phyloP scores from a whole-genome alignment of 2,113 vertebrate species.

The Dendrocopos noguchii region DNA sequence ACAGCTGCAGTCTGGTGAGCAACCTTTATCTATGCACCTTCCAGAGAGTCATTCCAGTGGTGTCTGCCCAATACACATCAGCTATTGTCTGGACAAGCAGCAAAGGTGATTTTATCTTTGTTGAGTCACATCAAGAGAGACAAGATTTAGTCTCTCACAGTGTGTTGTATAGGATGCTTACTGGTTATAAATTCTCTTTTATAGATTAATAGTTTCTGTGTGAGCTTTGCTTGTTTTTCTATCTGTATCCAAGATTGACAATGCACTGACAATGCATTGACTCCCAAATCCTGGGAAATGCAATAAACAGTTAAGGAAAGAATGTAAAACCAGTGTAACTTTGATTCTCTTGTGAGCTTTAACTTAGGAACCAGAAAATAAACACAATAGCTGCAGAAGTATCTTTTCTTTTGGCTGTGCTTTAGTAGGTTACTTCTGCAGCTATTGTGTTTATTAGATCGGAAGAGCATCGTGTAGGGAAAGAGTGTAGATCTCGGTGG shows the following conservation, averaged over 20 bases:
- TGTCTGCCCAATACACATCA: too few relatives aligned
- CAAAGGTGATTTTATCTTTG: too few relatives aligned
- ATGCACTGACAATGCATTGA: neutral
- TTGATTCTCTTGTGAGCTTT: neutral
- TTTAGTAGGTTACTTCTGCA: neutral
- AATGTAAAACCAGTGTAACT: neutral
- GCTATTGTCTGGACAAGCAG: too few relatives aligned
- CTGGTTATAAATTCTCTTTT: neutral
- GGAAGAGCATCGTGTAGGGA: too few relatives aligned
- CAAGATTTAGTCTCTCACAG: too few relatives aligned
- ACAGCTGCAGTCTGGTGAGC: too few relatives aligned
- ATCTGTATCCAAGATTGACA: neutral
- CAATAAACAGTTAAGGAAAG: neutral
- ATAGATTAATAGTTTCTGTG: neutral
- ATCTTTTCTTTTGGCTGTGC: neutral
- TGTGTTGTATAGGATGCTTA: neutral
- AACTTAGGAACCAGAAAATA: neutral
- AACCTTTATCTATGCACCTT: too few relatives aligned
- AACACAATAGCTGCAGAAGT: neutral
- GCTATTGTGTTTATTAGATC: too few relatives aligned
- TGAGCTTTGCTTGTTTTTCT: neutral
- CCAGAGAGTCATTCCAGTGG: too few relatives aligned
- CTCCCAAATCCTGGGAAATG: neutral
- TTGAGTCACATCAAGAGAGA: too few relatives aligned
- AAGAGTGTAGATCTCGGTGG: too few relatives aligned